Base-by-base conservation (phyloP, 1,140 invertebrate genomes). In the Drosophila pruinosa region DNA sequence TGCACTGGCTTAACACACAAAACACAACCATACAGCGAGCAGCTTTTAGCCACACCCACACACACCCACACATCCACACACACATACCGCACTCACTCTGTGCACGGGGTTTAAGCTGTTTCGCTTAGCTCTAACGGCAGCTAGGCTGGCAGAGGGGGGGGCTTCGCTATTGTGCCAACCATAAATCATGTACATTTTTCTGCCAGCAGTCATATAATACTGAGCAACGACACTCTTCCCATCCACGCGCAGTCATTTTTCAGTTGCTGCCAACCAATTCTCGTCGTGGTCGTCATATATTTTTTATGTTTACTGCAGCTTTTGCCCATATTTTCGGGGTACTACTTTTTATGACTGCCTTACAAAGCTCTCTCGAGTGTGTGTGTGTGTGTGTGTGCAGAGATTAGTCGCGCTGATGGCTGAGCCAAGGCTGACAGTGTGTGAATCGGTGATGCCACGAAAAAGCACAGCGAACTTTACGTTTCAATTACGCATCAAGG, bases 401-500 rank as follows among this genome's bases (percentile, higher is more conserved):
- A 71, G 82, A 88, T 88, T 88, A 88, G 82, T 52, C 38, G 41
- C 53, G 43, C 54, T 43, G 45, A n/a, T n/a, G n/a, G n/a, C n/a
- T 58, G 47, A 39, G 36, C 21, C 26, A 47, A 15, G 39, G 21
- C 28, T 38, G 34, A 34, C 8, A 15, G 26, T 61, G 41, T 53
- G 50, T 12, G 50, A 43, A 57, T 43, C 24, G 19, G 39, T 38
- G 38, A 48, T 50, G 15, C 43, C 31, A 41, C 41, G 3, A 26
- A 19, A 56, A 71, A 80, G 62, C 72, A 63, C 43, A 65, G 74
- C 62, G 67, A 89, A 88, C 72, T 89, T 89, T 79, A 89, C 83
- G 86, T 89, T 89, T 89, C 85, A 89, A 89, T 89, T 89, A 89
- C 85, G 74, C 85, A 89, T 89, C 85, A 89, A 83, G 69, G 61